Evolutionary conservation across 2,797 vertebrate genomes (phyloP), one percentile per base, ranked within the genome.

Genomic region (Chromobotia macracanthus): DNA sequence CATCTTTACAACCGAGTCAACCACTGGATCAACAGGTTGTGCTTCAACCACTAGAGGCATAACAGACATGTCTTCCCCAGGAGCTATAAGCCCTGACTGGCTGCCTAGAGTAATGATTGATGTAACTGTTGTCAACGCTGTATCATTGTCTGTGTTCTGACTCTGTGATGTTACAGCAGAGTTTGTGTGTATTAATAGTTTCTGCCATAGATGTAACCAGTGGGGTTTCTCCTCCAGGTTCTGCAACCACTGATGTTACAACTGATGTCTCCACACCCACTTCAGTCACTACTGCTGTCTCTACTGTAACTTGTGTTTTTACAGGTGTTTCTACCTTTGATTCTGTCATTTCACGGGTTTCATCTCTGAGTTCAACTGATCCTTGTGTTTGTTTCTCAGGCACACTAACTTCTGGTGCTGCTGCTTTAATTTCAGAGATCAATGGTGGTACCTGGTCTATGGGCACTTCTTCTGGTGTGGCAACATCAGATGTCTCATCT

Each of bases 211-310:
- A 31, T 31, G 66, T 79, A 64, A 67, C 16, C 18, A 60, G 8
- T 53, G 63, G 58, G 21, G 60, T 77, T 69, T 83, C 80, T 53
- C 64, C 55, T 75, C 58, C 11, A 82, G 46, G n/a, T 60, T 61
- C 78, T 61, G 44, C 44, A 35, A 23, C 46, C 76, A 68, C 16
- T 65, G 79, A 35, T 65, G 12, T 70, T 21, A 81, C 73, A n/a
- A 61, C 23, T 55, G 46, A 38, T 60, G 21, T 69, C 21, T 74
- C 73, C 66, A 58, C 11, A 13, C 53, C 21, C 9, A 58, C 10
- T 46, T 87, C 79, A 75, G 72, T 73, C 50, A 51, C 77, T 78
- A 87, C 79, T 79, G 75, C 77, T 63, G 70, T 80, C 48, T 87
- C 79, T 61, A 78, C 50, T 25, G 58, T 1, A 0, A 46, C 60